A percentile compares a stretch with the other conserved stretches of the same genome.
Evolutionary conservation across 2,888 invertebrate species (phyloP).

Genomic region (Phragmatobia fuliginosa): DNA sequence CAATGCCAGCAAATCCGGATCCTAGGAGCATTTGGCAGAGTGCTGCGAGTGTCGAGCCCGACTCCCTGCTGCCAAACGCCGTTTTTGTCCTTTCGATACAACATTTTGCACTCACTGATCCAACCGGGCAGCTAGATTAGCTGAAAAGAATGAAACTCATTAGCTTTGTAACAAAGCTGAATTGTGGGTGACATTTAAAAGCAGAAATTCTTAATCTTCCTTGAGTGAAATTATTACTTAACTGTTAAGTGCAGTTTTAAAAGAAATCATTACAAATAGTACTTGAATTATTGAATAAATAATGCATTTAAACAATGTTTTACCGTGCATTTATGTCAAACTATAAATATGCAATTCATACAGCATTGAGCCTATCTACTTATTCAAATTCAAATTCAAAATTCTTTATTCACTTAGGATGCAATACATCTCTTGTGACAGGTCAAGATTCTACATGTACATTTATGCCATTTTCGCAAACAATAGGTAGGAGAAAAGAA

Average conservation of each 20-base stretch:
- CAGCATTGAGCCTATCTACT: neutral
- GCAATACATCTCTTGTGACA: no score
- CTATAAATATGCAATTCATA: neutral
- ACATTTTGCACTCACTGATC: constrained; percentile 78
- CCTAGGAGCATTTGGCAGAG: constrained; percentile 78
- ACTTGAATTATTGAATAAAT: no score
- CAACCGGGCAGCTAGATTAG: constrained; percentile 46
- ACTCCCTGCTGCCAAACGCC: constrained; percentile 65
- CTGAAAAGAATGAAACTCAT: constrained; percentile 47
- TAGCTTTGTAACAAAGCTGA: constrained; percentile 36
- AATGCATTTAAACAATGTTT: no score
- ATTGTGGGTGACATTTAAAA: constrained; percentile 16
- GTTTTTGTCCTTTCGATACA: constrained; percentile 75
- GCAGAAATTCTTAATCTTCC: constrained; percentile 18
- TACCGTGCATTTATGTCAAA: neutral
- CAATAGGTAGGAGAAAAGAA: no score
- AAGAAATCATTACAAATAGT: neutral
- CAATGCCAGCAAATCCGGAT: constrained; percentile 77
- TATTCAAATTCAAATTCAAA: no score
- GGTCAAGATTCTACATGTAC: no score
- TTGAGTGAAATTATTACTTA: constrained; percentile 4
- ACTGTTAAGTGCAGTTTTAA: neutral
- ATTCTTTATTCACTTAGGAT: no score
- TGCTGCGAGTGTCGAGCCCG: constrained; percentile 59
- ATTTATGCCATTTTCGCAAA: no score